Percentiles rank a stretch among this genome's conserved stretches.
These are phyloP conservation scores for Balearica regulorum DNA, from an alignment of 2,797 vertebrate genomes.

Conservation along the genomic window DNA sequence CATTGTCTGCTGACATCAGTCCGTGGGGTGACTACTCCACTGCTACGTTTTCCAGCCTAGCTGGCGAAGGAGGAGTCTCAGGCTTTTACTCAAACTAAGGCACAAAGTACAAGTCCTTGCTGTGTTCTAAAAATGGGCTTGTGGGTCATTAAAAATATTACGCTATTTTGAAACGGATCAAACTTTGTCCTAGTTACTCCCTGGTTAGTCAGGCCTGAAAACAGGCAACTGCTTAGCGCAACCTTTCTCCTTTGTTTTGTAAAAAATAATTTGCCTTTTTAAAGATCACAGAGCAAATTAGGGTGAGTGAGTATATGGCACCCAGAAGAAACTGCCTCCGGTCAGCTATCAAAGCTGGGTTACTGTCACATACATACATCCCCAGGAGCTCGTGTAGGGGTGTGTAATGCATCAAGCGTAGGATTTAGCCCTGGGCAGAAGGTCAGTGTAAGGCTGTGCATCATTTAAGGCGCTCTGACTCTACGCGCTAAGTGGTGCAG, in stretches of 20 bases:
- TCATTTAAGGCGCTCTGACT: not conserved
- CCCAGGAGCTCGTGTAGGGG: rapidly evolving
- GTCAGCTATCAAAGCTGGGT: not conserved
- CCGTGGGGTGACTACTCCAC: not conserved
- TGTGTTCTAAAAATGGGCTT: conserved; percentile 5
- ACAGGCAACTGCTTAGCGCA: not conserved
- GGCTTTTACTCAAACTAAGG: not conserved
- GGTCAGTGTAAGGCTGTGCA: not conserved
- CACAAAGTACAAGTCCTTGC: not conserved
- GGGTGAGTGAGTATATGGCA: not conserved
- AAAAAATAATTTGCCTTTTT: not conserved
- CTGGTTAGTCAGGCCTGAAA: not conserved
- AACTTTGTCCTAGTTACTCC: conserved; percentile 29
- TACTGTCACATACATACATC: not conserved
- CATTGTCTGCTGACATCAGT: conserved; percentile 11
- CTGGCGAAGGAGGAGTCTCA: not conserved
- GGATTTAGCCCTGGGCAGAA: conserved; percentile 27
- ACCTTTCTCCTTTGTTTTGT: not conserved
- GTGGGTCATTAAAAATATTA: conserved; percentile 37
- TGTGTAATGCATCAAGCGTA: not conserved
- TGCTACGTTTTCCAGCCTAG: not conserved
- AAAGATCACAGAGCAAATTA: not conserved
- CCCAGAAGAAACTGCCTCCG: not conserved
- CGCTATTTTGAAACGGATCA: not conserved
- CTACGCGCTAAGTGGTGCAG: not conserved